Base-by-base conservation (phyloP, 2,113 vertebrate genomes). In the Lota lota region DNA sequence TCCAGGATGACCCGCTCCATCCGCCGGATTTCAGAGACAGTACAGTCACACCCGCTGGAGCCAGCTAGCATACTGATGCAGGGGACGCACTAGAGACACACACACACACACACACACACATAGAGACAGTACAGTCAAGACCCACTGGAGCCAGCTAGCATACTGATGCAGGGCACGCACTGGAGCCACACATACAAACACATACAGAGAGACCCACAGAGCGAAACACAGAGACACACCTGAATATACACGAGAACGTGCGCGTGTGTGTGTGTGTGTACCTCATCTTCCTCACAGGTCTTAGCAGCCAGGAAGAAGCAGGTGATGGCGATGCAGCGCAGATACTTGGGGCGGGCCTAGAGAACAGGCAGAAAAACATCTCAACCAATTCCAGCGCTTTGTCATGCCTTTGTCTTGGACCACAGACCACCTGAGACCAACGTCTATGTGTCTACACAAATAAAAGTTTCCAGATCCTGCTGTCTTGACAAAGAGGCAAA, bases 1-100 rank as follows among this genome's bases (percentile, higher is more conserved):
- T 98, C 96, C 91, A 99, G 90, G 88, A 99, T 89, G 80, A 98
- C 95, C 89, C 92, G 93, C 91, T 99, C 97, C 97, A 99, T 99
- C 82, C 97, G 92, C 83, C 97, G 90, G 68, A 99, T 94, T 86
- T 99, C 97, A 68, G 97, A 94, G 40, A 94, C 91, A 76, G 95
- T 98, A 84, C 97, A 99, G 79, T 96, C 96, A 86, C 97, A 99
- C 70, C 90, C 90, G 90, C 97, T 99, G 72, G 93, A 93, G 87
- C 86, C 90, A 63, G 89, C 96, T 86, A 99, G 86, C 68, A 95
- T 93, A 67, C 91, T 94, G 83, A 99, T 90, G 77, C 92, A 89
- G 67, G 97, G 97, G 86, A 99, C 95, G 88, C 90, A 91, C 97
- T 98, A 86, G 8, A 67, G 64, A 61, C 40, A 72, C 54, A 63